phyloP scores from a whole-genome alignment of 2,113 vertebrate species.

The Henicopernis longicauda region DNA sequence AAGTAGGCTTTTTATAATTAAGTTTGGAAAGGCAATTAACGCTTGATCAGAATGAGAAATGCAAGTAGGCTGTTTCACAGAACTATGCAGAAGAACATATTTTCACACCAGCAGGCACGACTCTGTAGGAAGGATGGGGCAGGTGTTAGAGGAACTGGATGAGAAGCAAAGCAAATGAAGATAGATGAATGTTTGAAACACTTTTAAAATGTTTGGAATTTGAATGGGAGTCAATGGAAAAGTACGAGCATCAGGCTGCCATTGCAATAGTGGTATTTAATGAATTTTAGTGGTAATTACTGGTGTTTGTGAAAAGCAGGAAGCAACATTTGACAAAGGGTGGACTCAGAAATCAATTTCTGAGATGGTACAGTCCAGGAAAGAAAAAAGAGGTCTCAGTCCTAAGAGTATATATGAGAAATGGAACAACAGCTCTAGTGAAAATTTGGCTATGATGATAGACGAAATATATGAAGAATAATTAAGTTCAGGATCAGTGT shows the following conservation, averaged over 20 bases:
- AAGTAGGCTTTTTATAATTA: background rate
- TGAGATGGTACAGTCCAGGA: background rate
- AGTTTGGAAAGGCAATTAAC: conserved; percentile 15
- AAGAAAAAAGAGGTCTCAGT: background rate
- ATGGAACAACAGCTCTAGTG: background rate
- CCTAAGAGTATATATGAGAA: background rate
- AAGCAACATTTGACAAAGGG: background rate
- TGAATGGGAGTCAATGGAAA: conserved; percentile 1
- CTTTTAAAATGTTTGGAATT: conserved; percentile 27
- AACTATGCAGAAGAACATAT: conserved; percentile 10
- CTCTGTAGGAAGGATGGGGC: conserved; percentile 23
- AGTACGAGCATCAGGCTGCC: background rate
- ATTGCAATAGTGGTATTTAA: background rate
- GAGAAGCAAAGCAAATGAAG: conserved; percentile 38
- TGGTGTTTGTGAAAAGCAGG: background rate
- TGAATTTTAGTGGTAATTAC: background rate
- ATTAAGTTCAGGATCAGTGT: background rate
- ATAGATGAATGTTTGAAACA: conserved; percentile 35
- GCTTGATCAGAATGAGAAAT: background rate
- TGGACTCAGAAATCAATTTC: background rate
- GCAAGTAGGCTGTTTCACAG: conserved; percentile 10
- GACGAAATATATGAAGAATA: background rate
- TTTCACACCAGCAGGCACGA: conserved; percentile 34
- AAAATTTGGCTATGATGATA: background rate
- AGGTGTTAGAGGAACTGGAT: conserved; percentile 23